Evolutionary conservation across 2,888 invertebrate species (phyloP).

Genomic region (Drosophila villosipedis): DNA sequence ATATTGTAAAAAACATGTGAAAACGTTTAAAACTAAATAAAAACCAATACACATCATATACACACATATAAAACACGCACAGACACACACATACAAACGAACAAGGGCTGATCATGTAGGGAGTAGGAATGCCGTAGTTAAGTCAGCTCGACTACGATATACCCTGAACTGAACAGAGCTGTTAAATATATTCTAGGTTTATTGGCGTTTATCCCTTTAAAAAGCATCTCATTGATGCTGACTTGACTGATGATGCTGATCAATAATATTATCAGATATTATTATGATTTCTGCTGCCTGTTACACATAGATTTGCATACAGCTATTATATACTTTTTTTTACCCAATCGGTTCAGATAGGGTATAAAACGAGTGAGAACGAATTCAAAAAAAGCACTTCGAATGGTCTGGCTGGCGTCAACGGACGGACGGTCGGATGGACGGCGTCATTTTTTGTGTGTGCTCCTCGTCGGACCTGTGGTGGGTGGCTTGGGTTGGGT

Average conservation of each 20-base stretch:
- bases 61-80: background rate
- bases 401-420: constrained; percentile 20
- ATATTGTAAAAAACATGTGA: constrained; percentile 58
- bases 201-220: background rate
- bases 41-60: constrained; percentile 39
- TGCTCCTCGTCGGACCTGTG: background rate
- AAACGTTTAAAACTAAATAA: constrained; percentile 63
- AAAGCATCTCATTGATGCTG: no score
- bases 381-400: constrained; percentile 2
- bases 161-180: background rate
- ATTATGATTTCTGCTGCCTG: background rate
- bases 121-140: background rate
- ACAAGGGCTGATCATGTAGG: constrained; percentile 13
- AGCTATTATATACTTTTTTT: background rate
- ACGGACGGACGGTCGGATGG: background rate
- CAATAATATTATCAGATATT: background rate
- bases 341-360: background rate
- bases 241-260: background rate
- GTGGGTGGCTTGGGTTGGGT: constrained; percentile 17
- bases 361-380: background rate
- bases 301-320: background rate
- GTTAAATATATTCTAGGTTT: background rate
- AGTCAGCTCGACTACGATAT: background rate
- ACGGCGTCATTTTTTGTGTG: constrained; percentile 7
- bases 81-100: background rate